Evolutionary conservation across 2,797 vertebrate genomes (phyloP).

Genomic region (Alfaro cultratus): DNA sequence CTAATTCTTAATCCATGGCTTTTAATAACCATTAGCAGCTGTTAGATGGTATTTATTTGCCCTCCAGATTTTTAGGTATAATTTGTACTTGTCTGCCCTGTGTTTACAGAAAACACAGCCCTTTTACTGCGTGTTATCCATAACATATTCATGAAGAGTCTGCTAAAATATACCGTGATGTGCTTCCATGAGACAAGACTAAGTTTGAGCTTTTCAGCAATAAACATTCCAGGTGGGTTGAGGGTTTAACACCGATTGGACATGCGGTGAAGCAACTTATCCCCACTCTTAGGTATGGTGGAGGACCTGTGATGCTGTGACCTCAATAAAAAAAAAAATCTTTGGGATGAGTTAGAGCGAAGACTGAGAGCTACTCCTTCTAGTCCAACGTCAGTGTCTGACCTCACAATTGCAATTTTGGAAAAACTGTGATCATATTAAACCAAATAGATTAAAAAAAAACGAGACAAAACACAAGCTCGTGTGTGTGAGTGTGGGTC

Average conservation of each 20-base stretch:
- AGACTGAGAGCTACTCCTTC: not conserved
- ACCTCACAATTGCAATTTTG: not conserved
- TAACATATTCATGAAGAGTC: not conserved
- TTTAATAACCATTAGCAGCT: not conserved
- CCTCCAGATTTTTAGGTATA: not conserved
- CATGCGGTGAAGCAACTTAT: not conserved
- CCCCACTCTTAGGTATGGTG: not conserved
- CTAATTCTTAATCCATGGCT: not conserved
- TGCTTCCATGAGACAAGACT: not conserved
- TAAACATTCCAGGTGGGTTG: not conserved
- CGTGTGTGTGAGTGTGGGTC: not conserved
- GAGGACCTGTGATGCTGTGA: not conserved
- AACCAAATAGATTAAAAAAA: too few species aligned
- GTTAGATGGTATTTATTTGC: not conserved
- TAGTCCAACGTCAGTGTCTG: not conserved
- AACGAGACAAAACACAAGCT: not conserved
- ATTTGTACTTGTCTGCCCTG: not conserved
- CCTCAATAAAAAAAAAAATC: not conserved
- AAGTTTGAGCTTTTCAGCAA: not conserved
- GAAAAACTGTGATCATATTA: not conserved
- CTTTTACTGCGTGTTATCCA: not conserved
- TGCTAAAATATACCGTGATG: not conserved
- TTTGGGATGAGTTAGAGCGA: not conserved
- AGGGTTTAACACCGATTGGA: not conserved
- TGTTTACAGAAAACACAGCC: not conserved